Base-by-base conservation (phyloP, 2,113 vertebrate genomes). In the Muscicapa adusta region DNA sequence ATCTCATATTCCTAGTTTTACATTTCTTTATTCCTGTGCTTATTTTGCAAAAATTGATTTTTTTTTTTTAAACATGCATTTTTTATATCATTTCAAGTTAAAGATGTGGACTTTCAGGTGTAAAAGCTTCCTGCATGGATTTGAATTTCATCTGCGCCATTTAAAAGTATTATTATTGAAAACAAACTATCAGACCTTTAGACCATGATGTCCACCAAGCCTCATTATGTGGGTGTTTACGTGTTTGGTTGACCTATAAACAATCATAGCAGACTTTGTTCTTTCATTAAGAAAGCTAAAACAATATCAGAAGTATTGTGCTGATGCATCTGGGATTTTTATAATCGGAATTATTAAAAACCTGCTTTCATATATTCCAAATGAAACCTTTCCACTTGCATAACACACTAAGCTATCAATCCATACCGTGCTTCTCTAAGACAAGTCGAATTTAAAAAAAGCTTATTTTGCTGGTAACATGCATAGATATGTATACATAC, bases 61-160 rank as follows among this genome's bases (percentile, higher is more conserved):
- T 0, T 3, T 0, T 3, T 47, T 29, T 23, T 48, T 19, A 7
- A 7, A 16, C 20, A 7, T n/a, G 3, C 14, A 29, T 26, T 91
- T 84, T 70, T 92, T 13, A 25, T 25, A 4, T 12, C 1, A 4
- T 62, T 65, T 96, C 45, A 45, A 12, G 36, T 29, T 43, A 81
- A 70, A 58, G 5, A 63, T 7, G 3, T 33, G 5, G 42, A 23
- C 11, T 76, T 91, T 58, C 23, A 42, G 14, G 7, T 15, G 16
- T 40, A 36, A 16, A 40, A 16, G 5, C 6, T 66, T 88, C 12
- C 33, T 88, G 14, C 11, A 61, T 5, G 1, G 51, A 73, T 92
- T 31, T 65, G 2, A 2, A 3, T 56, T 75, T 63, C 5, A 28
- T n/a, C 31, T 71, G 5, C 48, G 25, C 2, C 16, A 24, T 34